Evolutionary conservation across 2,888 invertebrate species (phyloP).

Genomic region (Drosophila mayaguana): DNA sequence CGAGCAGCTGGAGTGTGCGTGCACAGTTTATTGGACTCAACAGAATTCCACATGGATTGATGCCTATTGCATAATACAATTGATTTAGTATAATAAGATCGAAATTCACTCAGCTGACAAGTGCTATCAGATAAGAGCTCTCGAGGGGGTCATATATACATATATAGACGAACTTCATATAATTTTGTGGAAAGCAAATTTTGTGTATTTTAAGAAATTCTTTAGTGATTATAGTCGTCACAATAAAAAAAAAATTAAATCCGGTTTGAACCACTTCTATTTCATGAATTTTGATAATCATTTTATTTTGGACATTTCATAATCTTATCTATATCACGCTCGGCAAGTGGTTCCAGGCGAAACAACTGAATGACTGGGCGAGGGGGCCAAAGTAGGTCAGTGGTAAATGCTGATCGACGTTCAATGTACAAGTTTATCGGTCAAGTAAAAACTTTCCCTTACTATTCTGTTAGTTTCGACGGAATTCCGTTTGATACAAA

Average conservation of each 20-base stretch:
- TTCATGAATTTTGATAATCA: conserved; percentile 2
- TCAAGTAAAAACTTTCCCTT: conserved; percentile 7
- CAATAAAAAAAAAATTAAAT: neutral
- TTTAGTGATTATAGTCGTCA: conserved; percentile 5
- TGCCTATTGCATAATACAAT: conserved; percentile 30
- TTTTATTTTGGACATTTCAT: neutral
- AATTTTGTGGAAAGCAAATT: conserved; percentile 1
- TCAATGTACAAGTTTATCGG: conserved; percentile 17
- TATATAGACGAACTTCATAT: neutral
- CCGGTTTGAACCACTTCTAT: conserved; percentile 19
- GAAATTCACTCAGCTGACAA: conserved; percentile 32
- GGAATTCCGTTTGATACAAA: neutral
- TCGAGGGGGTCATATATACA: conserved; percentile 4
- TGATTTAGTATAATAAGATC: neutral
- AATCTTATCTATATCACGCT: conserved; percentile 38
- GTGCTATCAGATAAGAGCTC: conserved; percentile 34
- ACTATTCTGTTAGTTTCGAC: neutral
- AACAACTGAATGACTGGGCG: neutral
- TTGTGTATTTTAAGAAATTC: conserved; percentile 2
- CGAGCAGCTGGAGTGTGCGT: conserved; percentile 48
- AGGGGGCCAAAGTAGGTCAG: conserved; percentile 26
- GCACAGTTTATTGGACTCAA: conserved; percentile 34
- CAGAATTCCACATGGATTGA: neutral
- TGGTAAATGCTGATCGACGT: neutral
- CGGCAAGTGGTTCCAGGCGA: neutral